A percentile compares a stretch with the other conserved stretches of the same genome.
Conservation (phyloP, 2,888 invertebrate species). For the Bellardia bayeri region DNA sequence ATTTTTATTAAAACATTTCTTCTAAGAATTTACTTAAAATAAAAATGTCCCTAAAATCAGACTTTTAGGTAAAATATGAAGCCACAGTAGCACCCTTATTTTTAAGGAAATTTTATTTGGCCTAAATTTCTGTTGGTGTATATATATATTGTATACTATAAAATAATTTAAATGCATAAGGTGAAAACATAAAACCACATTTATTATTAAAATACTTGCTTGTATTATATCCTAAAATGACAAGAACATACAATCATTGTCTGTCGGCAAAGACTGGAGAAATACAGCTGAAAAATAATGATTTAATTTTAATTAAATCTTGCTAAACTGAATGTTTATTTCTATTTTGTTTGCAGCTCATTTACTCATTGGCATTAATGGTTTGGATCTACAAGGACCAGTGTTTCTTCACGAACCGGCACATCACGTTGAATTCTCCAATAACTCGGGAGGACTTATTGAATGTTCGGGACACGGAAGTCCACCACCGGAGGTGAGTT, state of each 20-base stretch:
- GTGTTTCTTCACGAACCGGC: slow-evolving; percentile 89
- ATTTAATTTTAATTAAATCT: background rate
- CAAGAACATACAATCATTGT: background rate
- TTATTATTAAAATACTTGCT: background rate
- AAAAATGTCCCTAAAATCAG: no score
- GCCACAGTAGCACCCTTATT: background rate
- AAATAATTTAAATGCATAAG: background rate
- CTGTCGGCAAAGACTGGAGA: background rate
- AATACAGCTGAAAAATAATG: background rate
- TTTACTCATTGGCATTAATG: slow-evolving; percentile 78
- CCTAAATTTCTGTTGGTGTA: background rate
- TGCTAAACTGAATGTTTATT: slow-evolving; percentile 1
- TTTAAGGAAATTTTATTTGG: background rate
- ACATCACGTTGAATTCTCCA: slow-evolving; percentile 91
- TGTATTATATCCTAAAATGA: background rate
- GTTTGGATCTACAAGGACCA: slow-evolving; percentile 89
- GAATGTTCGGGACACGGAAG: slow-evolving; percentile 89
- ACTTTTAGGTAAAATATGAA: background rate
- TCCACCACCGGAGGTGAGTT: slow-evolving; percentile 88
- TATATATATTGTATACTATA: no score
- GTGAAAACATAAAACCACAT: background rate
- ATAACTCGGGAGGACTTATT: slow-evolving; percentile 89
- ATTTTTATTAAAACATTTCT: no score
- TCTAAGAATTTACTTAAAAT: no score
- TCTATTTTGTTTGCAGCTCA: slow-evolving; percentile 75